These are phyloP conservation scores for Mellilla xanthometata DNA, from an alignment of 2,888 invertebrate species.

Conservation along the genomic window DNA sequence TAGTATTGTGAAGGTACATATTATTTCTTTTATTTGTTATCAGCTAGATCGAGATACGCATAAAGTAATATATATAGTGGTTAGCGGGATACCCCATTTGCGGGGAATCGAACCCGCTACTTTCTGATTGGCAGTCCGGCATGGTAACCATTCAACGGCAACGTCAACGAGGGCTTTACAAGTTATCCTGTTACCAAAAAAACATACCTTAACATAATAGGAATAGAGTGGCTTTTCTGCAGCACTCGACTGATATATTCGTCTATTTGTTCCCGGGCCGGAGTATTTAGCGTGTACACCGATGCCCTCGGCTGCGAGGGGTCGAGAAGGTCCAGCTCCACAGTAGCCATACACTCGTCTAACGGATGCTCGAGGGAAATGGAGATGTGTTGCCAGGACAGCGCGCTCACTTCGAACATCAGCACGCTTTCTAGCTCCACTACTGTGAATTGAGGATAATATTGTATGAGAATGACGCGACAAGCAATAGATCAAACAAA, in stretches of 20 bases:
- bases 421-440: constrained; percentile 88
- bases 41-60: too few relatives aligned
- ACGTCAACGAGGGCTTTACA: too few relatives aligned
- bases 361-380: constrained; percentile 96
- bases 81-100: too few relatives aligned
- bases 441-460: constrained; percentile 29
- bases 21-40: too few relatives aligned
- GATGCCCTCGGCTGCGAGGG: constrained; percentile 90
- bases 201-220: constrained; percentile 90
- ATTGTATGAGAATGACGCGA: too few relatives aligned
- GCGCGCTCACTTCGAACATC: constrained; percentile 96
- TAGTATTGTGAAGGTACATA: too few relatives aligned
- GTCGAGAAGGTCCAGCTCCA: constrained; percentile 93
- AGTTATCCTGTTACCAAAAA: too few relatives aligned
- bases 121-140: too few relatives aligned
- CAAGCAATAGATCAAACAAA: too few relatives aligned
- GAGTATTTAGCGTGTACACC: constrained; percentile 85
- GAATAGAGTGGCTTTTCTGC: constrained; percentile 96
- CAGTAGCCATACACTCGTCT: constrained; percentile 96
- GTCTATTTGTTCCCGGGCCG: constrained; percentile 66
- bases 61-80: too few relatives aligned
- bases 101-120: too few relatives aligned
- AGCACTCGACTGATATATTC: constrained; percentile 83
- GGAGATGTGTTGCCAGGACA: constrained; percentile 94
- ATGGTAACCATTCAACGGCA: too few relatives aligned